Percentiles rank a stretch among this genome's conserved stretches.
These are phyloP conservation scores for Hippocampus comes DNA, from an alignment of 2,113 vertebrate genomes.

Conservation along the genomic window DNA sequence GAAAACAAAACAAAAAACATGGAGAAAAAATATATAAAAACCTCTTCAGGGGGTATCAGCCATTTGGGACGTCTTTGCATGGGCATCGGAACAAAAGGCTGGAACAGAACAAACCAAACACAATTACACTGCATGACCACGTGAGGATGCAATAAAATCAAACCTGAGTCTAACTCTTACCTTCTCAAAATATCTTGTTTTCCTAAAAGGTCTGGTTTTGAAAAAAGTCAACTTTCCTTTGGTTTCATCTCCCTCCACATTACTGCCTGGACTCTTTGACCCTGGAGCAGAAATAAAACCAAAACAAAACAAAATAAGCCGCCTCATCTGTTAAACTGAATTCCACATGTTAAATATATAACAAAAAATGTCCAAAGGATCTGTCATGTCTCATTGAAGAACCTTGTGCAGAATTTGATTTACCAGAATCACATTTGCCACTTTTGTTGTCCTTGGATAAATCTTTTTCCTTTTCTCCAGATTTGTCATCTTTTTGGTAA, in stretches of 20 bases:
- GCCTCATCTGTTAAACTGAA: background rate
- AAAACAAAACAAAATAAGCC: background rate
- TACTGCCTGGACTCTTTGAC: conserved; percentile 85
- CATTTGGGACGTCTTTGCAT: conserved; percentile 69
- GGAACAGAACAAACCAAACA: conserved; percentile 15
- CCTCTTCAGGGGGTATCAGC: conserved; percentile 74
- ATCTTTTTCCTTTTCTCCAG: conserved; percentile 91
- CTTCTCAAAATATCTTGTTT: conserved; percentile 85
- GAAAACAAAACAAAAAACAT: background rate
- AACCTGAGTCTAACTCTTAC: conserved; percentile 58
- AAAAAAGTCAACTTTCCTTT: conserved; percentile 78
- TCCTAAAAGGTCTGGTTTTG: conserved; percentile 80
- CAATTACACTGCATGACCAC: background rate
- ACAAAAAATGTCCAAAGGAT: conserved; percentile 71
- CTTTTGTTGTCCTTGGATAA: conserved; percentile 80
- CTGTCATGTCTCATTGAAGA: conserved; percentile 87
- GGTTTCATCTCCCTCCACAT: conserved; percentile 76
- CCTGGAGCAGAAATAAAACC: conserved; percentile 46
- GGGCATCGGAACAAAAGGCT: conserved; percentile 63
- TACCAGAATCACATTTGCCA: conserved; percentile 78
- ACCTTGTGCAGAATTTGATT: conserved; percentile 75
- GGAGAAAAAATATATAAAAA: conserved; percentile 13
- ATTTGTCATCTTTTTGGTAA: conserved; percentile 93
- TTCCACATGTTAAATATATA: background rate
- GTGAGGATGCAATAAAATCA: background rate